Evolutionary conservation across 2,888 invertebrate species (phyloP), one percentile per base, ranked within the genome.

Genomic region (Agrochola circellaris): DNA sequence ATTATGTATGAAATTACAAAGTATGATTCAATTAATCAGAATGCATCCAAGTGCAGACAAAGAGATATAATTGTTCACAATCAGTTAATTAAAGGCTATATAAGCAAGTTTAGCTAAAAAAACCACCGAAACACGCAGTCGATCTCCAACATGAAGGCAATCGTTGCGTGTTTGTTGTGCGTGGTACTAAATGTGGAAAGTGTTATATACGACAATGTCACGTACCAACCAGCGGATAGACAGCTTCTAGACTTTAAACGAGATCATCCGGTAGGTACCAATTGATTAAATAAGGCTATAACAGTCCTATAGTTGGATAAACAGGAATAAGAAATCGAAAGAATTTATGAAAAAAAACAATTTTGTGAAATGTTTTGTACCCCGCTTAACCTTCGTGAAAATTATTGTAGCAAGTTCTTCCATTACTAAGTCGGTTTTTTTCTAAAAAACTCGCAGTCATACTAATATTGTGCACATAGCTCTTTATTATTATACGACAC

Each of bases 231-330:
- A 0, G 87, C 86, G 0, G 79, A 87, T 0, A 81, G 89, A 20
- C 94, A 93, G 73, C 77, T 94, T 0, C 86, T 90, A 71, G 91
- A 93, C 62, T 94, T 93, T 76, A 89, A 87, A 83, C 76, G 84
- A 58, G 78, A 90, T 38, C 90, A 93, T 81, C 90, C 90, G 88
- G 93, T 93, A 88, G 56, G 73, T 73, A 64, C 17, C 0, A 23
- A 38, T 42, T n/a, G 3, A 61, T 66, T 51, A 17, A 30, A 15
- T 30, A 15, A 51, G 6, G 1, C 15, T 23, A 51, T 15, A 51
- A 34, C 6, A 34, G 15, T 51, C 8, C 0, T 51, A 2, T 34
- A 34, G 1, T 9, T 9, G 0, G 11, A 17, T 2, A 23, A 15
- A 34, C 13, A 42, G 15, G 23, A 11, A 69, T 69, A 42, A 30